phyloP scores from a whole-genome alignment of 2,888 invertebrate genomes.

The Drosophila emarginata region DNA sequence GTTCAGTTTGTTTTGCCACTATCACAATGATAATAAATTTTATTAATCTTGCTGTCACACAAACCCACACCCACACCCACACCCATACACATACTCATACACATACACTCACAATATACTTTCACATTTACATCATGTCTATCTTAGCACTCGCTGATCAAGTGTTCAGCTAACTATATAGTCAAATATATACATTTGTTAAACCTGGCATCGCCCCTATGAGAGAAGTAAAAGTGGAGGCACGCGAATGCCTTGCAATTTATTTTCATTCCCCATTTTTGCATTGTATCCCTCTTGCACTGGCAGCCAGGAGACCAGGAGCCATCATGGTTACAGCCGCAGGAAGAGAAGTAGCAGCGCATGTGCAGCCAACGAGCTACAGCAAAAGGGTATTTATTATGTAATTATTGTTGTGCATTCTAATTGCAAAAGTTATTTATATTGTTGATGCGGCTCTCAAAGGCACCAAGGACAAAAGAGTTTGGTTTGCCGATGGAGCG shows the following conservation, averaged over 20 bases:
- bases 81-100: constrained; percentile 22
- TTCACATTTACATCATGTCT: constrained; percentile 6
- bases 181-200: constrained; percentile 52
- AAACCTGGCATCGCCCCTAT: constrained; percentile 49
- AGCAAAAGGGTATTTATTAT: constrained; percentile 50
- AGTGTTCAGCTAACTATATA: constrained; percentile 48
- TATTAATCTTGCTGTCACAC: constrained; percentile 71
- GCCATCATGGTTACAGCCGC: constrained; percentile 9
- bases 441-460: constrained; percentile 10
- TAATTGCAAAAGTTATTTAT: constrained; percentile 51
- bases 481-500: not conserved
- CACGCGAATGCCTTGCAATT: constrained; percentile 48
- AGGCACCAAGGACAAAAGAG: not conserved
- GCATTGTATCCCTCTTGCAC: constrained; percentile 30
- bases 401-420: constrained; percentile 57
- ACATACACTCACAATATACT: not conserved
- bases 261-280: constrained; percentile 53
- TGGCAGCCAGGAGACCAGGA: not conserved
- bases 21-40: constrained; percentile 75
- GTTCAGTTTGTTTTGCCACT: constrained; percentile 62
- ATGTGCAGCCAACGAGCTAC: constrained; percentile 6
- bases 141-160: constrained; percentile 51
- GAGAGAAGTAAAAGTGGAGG: constrained; percentile 20
- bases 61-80: not conserved
- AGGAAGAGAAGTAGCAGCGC: constrained; percentile 21